phyloP scores from a whole-genome alignment of 2,113 vertebrate species.

The Haemorhous mexicanus region DNA sequence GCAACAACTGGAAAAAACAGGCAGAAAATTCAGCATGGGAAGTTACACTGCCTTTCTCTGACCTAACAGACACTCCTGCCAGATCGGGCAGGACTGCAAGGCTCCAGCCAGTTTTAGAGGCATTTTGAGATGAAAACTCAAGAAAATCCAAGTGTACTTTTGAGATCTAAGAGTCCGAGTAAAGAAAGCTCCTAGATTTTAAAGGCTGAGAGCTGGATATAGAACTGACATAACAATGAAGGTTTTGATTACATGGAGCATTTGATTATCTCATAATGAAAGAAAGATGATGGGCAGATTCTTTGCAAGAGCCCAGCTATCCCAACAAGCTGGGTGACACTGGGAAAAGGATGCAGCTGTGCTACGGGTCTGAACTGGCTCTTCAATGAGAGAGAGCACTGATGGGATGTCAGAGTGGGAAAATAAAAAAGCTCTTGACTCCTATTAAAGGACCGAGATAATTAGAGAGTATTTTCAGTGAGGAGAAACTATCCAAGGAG shows the following conservation, averaged over 20 bases:
- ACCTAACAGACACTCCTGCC: neutral
- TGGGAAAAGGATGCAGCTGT: neutral
- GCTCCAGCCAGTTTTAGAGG: neutral
- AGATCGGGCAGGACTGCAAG: neutral
- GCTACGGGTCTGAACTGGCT: neutral
- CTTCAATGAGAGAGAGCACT: neutral
- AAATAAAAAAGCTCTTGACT: neutral
- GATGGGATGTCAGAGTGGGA: neutral
- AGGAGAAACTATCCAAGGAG: neutral
- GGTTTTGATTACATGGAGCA: neutral
- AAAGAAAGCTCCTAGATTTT: neutral
- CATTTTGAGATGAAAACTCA: neutral
- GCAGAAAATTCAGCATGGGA: neutral
- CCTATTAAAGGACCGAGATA: neutral
- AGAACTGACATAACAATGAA: neutral
- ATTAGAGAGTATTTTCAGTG: neutral
- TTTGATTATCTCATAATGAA: neutral
- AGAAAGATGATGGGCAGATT: neutral
- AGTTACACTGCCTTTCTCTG: neutral
- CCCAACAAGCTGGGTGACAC: neutral
- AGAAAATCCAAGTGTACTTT: neutral
- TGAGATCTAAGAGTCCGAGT: neutral
- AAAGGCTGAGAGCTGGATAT: neutral
- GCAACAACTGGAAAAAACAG: neutral
- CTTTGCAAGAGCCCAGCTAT: neutral